Evolutionary conservation across 53 echinoderm and acorn worm genomes (phyloP).

Genomic region (Henricia sp.): DNA sequence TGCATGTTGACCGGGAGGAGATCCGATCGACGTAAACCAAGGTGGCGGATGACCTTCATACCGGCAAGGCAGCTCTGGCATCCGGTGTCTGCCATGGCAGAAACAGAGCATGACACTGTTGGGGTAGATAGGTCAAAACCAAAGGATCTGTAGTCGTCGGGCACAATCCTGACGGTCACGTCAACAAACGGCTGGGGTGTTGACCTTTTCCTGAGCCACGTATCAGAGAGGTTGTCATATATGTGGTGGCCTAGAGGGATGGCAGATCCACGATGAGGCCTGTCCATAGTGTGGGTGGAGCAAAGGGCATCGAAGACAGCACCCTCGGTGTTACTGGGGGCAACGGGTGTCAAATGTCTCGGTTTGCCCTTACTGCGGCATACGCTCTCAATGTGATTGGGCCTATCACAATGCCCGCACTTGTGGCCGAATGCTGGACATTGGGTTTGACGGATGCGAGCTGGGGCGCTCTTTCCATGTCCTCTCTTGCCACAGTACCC

Average conservation of each 20-base stretch:
- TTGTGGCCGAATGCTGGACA: slow-evolving; percentile 53
- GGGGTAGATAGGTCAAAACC: slow-evolving; percentile 28
- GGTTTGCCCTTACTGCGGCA: slow-evolving; percentile 8
- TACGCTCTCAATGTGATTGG: slow-evolving; percentile 37
- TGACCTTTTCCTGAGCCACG: slow-evolving; percentile 29
- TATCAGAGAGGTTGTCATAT: slow-evolving; percentile 37
- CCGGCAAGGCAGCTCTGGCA: slow-evolving; percentile 47
- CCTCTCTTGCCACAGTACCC: slow-evolving; percentile 50
- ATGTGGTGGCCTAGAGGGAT: slow-evolving; percentile 58
- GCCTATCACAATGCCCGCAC: slow-evolving; percentile 24
- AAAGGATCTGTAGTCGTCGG: slow-evolving; percentile 33
- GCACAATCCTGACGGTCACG: slow-evolving; percentile 12
- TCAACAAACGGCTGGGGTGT: slow-evolving; percentile 51
- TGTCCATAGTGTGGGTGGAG: neutral
- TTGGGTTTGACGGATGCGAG: neutral
- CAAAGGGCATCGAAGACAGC: slow-evolving; percentile 33
- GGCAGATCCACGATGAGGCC: neutral
- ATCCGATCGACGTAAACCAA: slow-evolving; percentile 38
- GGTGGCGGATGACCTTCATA: slow-evolving; percentile 25
- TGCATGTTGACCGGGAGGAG: slow-evolving; percentile 69
- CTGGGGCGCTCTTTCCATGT: slow-evolving; percentile 13
- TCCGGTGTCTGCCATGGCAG: slow-evolving; percentile 69
- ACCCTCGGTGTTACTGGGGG: too few relatives aligned
- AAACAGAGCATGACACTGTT: neutral
- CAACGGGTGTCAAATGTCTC: neutral